These are phyloP conservation scores for Drosophila asahinai DNA, from an alignment of 1,140 invertebrate species.

Conservation along the genomic window DNA sequence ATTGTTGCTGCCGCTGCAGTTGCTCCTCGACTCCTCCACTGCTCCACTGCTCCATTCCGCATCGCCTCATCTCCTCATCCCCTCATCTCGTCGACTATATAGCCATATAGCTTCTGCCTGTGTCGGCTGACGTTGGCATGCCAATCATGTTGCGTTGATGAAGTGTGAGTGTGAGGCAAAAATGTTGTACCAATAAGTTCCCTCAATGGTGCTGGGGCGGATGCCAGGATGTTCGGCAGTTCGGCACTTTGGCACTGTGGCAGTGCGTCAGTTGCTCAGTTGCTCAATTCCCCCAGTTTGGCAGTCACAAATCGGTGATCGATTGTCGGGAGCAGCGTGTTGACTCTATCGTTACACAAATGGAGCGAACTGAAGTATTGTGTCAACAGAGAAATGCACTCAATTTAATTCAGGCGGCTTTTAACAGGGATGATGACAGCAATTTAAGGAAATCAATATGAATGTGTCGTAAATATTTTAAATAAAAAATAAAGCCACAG, in stretches of 20 bases:
- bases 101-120: slow-evolving; percentile 37
- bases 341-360: slow-evolving; percentile 46
- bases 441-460: slow-evolving; percentile 15
- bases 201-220: slow-evolving; percentile 20
- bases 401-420: slow-evolving; percentile 33
- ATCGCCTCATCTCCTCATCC: background rate
- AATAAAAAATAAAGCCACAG: too few species aligned
- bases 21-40: background rate
- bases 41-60: background rate
- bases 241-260: slow-evolving; percentile 4
- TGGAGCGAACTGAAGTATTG: slow-evolving; percentile 47
- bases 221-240: slow-evolving; percentile 32
- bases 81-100: slow-evolving; percentile 7
- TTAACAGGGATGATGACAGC: slow-evolving; percentile 15
- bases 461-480: background rate
- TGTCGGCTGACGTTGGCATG: slow-evolving; percentile 67
- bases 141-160: slow-evolving; percentile 83
- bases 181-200: slow-evolving; percentile 75
- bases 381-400: slow-evolving; percentile 44
- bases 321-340: slow-evolving; percentile 42
- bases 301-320: slow-evolving; percentile 42
- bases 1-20: slow-evolving; percentile 19
- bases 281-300: slow-evolving; percentile 20
- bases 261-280: slow-evolving; percentile 28
- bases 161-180: slow-evolving; percentile 82